Base-by-base conservation (phyloP, 1,140 invertebrate genomes). In the Pseudachorutes palmiensis region DNA sequence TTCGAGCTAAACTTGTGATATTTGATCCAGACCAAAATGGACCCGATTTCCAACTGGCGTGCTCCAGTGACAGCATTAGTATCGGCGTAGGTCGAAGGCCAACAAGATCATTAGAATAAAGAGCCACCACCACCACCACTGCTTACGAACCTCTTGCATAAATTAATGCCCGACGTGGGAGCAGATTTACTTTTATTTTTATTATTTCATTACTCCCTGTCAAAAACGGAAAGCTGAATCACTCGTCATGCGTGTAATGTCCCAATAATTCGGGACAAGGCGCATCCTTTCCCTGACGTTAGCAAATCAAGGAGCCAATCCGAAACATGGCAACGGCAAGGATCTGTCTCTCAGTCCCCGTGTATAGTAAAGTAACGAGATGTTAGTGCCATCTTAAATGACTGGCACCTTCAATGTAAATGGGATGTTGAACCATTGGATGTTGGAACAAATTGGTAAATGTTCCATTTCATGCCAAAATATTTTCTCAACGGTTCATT, bases 401-500 rank as follows among this genome's bases (percentile, higher is more conserved):
- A 45, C 36, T 55, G 51, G 5, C 12, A 55, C 12, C 51, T 55
- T 55, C 51, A 9, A 55, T 55, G 51, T 55, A 55, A 55, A 55
- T 55, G 51, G 24, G 9, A 55, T 55, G 51, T 55, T 55, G 51
- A 55, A 69, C 63, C 65, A 63, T 64, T 68, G n/a, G n/a, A n/a
- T n/a, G n/a, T n/a, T n/a, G n/a, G n/a, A n/a, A 71, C 69, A 71
- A 71, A 71, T 71, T 71, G 69, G 66, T 65, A 55, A 71, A 65
- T 63, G 66, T 68, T 63, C 36, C 51, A 65, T 71, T 68, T 71
- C 65, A 71, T 72, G 71, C 71, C 71, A 72, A 72, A 72, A 70
- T 72, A 72, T 72, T 72, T 72, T 72, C 69, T 72, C 71, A 72
- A 62, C 71, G 71, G 66, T 66, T 68, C 69, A 72, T 72, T 72